Conservation (phyloP, 2,113 vertebrate genomes). For the Sula dactylatra region DNA sequence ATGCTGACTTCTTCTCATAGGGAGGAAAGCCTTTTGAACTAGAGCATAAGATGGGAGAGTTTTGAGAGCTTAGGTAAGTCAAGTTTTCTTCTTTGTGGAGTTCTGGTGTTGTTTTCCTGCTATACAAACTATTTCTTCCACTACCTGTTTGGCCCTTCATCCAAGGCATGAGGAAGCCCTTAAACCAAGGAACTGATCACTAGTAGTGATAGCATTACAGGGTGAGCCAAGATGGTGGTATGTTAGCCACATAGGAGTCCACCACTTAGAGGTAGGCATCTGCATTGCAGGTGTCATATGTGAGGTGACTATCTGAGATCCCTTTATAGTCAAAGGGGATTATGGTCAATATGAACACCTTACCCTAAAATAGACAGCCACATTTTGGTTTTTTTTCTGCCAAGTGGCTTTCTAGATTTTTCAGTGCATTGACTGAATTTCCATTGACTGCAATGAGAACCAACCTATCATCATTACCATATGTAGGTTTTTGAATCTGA, state of each 20-base stretch:
- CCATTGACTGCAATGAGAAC: not conserved
- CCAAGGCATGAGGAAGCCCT: no score
- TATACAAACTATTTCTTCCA: not conserved
- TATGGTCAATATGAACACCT: not conserved
- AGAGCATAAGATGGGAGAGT: not conserved
- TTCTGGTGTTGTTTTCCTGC: not conserved
- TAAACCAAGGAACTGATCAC: no score
- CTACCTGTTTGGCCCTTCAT: not conserved
- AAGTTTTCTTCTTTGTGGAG: not conserved
- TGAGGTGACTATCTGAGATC: not conserved
- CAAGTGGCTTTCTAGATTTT: not conserved
- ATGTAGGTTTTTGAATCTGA: not conserved
- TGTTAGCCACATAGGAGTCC: not conserved
- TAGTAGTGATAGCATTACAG: not conserved
- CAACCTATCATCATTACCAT: not conserved
- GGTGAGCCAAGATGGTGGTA: not conserved
- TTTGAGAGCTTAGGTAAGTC: not conserved
- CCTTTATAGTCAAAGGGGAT: not conserved
- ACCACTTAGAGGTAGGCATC: not conserved
- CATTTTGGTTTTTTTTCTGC: rapidly evolving
- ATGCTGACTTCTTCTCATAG: not conserved
- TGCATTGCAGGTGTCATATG: not conserved
- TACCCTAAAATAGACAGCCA: not conserved
- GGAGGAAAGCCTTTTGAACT: not conserved
- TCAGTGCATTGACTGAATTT: not conserved